Evolutionary conservation across 2,113 vertebrate genomes (phyloP).

Genomic region (Peromyscus leucopus): DNA sequence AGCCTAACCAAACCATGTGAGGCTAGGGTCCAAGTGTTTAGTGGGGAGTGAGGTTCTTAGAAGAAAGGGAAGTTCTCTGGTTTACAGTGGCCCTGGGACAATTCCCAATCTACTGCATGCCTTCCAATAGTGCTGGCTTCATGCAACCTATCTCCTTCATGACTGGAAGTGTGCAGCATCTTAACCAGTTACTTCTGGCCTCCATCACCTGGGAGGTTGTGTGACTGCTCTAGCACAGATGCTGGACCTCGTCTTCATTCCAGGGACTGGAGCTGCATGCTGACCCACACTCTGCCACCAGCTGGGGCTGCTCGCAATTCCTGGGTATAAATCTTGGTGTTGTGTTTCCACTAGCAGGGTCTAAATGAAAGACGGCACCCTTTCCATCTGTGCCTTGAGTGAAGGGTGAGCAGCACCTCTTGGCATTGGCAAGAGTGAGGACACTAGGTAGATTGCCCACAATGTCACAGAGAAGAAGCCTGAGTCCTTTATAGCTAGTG

Average conservation of each 20-base stretch:
- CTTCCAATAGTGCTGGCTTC: not conserved
- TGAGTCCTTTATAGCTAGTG: not conserved
- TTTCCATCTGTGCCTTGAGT: not conserved
- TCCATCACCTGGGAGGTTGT: fast-evolving
- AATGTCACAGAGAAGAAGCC: fast-evolving
- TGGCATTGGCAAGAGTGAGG: not conserved
- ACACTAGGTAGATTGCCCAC: not conserved
- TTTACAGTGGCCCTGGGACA: not conserved
- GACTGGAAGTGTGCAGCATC: fast-evolving
- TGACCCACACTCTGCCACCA: not conserved
- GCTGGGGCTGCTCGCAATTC: too few relatives aligned
- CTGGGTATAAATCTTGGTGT: fast-evolving
- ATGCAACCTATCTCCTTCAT: not conserved
- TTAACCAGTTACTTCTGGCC: not conserved
- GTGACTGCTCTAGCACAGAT: fast-evolving
- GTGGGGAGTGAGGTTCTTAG: not conserved
- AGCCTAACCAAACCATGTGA: not conserved
- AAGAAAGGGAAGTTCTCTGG: not conserved
- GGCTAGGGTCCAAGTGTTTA: not conserved
- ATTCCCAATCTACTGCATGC: not conserved
- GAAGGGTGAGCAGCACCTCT: not conserved
- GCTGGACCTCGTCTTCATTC: not conserved
- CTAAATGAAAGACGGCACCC: not conserved
- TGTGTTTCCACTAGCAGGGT: not conserved
- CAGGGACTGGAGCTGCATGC: fast-evolving